A percentile compares a stretch with the other conserved stretches of the same genome.
phyloP scores from a whole-genome alignment of 2,888 invertebrate genomes.

The Thymelicus acteon region DNA sequence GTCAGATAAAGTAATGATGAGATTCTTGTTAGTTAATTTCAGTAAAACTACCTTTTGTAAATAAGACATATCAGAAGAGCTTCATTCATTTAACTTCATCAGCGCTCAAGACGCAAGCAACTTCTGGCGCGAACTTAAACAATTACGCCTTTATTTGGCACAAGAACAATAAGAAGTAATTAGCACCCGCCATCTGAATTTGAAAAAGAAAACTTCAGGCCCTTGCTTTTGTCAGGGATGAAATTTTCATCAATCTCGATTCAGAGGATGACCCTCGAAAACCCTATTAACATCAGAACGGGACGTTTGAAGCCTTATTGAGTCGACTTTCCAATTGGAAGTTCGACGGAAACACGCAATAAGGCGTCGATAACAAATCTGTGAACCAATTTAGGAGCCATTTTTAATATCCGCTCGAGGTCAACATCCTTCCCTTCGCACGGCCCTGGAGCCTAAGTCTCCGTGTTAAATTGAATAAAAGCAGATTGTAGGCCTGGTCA shows the following conservation, averaged over 20 bases:
- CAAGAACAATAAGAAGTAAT: conserved; percentile 74
- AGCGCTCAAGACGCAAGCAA: conserved; percentile 55
- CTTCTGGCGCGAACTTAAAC: conserved; percentile 66
- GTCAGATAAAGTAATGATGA: background rate
- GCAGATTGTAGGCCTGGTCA: conserved; percentile 66
- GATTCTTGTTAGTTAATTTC: conserved; percentile 2
- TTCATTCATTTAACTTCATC: conserved; percentile 54
- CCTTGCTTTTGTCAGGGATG: conserved; percentile 52
- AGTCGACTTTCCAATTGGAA: conserved; percentile 50
- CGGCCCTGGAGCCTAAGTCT: conserved; percentile 57
- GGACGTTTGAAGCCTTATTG: conserved; percentile 56
- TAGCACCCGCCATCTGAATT: conserved; percentile 64
- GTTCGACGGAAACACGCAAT: conserved; percentile 66
- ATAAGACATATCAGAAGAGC: conserved; percentile 38
- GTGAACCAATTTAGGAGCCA: conserved; percentile 72
- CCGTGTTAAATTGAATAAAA: conserved; percentile 72
- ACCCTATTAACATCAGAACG: conserved; percentile 64
- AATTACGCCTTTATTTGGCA: conserved; percentile 74
- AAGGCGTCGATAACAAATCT: conserved; percentile 68
- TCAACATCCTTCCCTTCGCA: conserved; percentile 73
- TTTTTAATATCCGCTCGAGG: conserved; percentile 78
- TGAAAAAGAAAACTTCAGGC: conserved; percentile 60
- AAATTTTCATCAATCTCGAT: conserved; percentile 60
- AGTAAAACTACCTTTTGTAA: background rate
- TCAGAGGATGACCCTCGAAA: conserved; percentile 54